Conservation (phyloP, 2,113 vertebrate species). For the Phainopepla nitens region DNA sequence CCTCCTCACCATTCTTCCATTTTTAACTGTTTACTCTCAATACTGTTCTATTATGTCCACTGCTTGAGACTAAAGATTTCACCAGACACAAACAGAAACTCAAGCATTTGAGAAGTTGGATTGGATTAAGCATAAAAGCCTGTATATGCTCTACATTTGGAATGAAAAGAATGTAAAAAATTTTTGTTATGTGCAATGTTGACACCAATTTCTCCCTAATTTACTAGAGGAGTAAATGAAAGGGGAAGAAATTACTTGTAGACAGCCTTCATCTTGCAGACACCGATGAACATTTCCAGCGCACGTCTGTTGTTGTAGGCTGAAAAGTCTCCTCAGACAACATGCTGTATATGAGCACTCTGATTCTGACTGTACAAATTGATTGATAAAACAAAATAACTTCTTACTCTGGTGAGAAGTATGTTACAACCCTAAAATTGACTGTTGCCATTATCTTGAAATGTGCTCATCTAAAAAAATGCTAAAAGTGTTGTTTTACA, state of each 20-base stretch:
- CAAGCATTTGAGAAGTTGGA: background rate
- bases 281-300: background rate
- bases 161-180: background rate
- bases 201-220: background rate
- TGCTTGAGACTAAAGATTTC: background rate
- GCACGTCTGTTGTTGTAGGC: background rate
- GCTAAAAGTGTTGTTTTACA: background rate
- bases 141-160: background rate
- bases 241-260: background rate
- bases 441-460: background rate
- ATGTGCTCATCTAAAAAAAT: background rate
- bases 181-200: background rate
- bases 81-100: background rate
- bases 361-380: background rate
- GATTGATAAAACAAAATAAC: background rate
- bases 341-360: background rate
- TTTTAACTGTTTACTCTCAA: background rate
- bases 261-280: background rate
- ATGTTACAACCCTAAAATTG: background rate
- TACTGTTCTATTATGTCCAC: background rate
- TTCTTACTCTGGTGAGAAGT: background rate
- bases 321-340: background rate
- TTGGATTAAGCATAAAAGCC: background rate
- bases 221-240: background rate
- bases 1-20: background rate